These are phyloP conservation scores for Tethya wilhelma DNA, from an alignment of 37 sponge, comb jelly and placozoan species.

Conservation along the genomic window DNA sequence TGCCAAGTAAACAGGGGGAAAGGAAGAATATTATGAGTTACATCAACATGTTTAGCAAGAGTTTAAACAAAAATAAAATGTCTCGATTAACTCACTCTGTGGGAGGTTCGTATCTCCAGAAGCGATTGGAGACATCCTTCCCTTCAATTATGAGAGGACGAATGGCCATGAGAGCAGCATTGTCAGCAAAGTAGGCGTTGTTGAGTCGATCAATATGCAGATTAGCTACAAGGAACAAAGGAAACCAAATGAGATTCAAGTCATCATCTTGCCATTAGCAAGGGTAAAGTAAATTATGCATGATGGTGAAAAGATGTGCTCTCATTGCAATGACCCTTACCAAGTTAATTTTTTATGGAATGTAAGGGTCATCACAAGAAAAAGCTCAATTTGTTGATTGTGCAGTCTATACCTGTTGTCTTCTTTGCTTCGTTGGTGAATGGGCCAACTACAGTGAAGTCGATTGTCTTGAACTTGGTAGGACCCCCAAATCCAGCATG, in stretches of 20 bases:
- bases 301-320: too few species aligned
- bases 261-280: too few species aligned
- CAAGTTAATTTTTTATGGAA: too few species aligned
- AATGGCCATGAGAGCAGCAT: neutral
- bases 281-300: neutral
- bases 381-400: too few species aligned
- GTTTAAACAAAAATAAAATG: too few species aligned
- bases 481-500: neutral
- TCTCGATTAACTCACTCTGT: constrained; percentile 1
- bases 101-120: constrained; percentile 6
- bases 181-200: neutral
- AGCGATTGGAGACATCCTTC: neutral
- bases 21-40: too few species aligned
- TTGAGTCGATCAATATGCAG: constrained; percentile 16
- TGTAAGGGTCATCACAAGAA: too few species aligned
- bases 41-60: too few species aligned
- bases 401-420: constrained; percentile 19
- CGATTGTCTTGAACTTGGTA: neutral
- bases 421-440: constrained; percentile 23
- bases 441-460: constrained; percentile 45
- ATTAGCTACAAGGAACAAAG: constrained; percentile 4
- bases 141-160: constrained; percentile 16
- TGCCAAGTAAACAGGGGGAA: too few species aligned
- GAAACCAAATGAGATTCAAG: too few species aligned
- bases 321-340: too few species aligned